phyloP scores from a whole-genome alignment of 2,113 vertebrate species.

The Panurus biarmicus region DNA sequence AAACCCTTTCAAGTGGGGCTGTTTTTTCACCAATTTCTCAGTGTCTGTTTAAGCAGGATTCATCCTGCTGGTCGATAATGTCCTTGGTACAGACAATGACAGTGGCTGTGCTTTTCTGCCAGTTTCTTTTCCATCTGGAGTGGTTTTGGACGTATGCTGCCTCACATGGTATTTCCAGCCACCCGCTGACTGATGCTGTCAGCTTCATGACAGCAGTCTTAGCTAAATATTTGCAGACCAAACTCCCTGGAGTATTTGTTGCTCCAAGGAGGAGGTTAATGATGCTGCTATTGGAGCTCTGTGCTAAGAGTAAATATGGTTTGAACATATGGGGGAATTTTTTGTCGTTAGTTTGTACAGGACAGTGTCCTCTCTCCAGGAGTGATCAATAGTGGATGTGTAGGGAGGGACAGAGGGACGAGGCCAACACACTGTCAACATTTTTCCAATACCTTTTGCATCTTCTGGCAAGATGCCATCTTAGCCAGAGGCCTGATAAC shows the following conservation, averaged over 20 bases:
- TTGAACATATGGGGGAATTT: neutral
- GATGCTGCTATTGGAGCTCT: neutral
- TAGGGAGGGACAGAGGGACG: neutral
- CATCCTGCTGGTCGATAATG: neutral
- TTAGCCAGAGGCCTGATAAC: neutral
- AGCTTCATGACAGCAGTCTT: slow-evolving; percentile 5
- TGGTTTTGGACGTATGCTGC: neutral
- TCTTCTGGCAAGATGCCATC: neutral
- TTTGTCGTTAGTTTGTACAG: neutral
- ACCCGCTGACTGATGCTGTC: neutral
- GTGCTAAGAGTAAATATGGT: neutral
- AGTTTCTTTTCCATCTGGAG: slow-evolving; percentile 3
- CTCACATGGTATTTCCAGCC: neutral
- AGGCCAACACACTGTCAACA: neutral
- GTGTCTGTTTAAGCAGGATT: neutral
- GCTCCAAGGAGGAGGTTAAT: neutral
- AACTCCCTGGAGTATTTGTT: neutral
- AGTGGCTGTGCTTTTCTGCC: neutral
- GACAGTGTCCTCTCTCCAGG: neutral
- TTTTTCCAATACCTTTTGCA: neutral
- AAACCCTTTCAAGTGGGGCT: neutral
- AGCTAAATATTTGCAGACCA: slow-evolving; percentile 22
- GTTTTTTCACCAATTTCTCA: neutral
- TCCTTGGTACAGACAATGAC: neutral
- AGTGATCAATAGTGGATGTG: neutral